Percentiles rank a stretch among this genome's conserved stretches.
Evolutionary conservation across 2,113 vertebrate species (phyloP).

Genomic region (Microcebus tavaratra): DNA sequence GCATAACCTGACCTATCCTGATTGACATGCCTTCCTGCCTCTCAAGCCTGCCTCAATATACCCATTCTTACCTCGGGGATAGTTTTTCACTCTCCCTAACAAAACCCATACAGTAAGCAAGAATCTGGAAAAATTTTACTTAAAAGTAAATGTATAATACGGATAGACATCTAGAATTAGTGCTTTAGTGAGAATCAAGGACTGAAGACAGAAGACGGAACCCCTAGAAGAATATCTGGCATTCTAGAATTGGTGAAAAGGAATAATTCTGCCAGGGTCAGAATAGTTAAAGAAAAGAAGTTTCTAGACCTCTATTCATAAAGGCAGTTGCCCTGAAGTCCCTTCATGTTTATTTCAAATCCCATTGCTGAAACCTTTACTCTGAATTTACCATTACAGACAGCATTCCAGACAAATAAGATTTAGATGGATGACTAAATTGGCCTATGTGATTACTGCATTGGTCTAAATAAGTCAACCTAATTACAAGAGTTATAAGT

Average conservation of each 20-base stretch:
- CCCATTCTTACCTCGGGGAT: accelerated
- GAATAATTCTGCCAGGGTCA: not conserved
- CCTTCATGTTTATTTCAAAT: conserved; percentile 4
- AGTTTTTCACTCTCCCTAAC: not conserved
- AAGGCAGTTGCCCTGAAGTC: not conserved
- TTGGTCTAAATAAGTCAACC: not conserved
- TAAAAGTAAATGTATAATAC: not conserved
- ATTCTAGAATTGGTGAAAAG: not conserved
- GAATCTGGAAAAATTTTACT: not conserved
- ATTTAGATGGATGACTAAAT: not conserved
- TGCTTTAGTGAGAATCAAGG: not conserved
- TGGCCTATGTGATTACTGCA: not conserved
- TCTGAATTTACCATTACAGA: not conserved
- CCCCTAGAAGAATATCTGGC: not conserved
- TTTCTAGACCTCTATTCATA: not conserved
- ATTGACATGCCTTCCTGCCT: not conserved
- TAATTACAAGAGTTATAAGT: conserved; percentile 21
- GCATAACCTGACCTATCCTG: not conserved
- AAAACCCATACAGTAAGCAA: not conserved
- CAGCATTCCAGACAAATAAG: not conserved
- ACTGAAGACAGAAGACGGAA: not conserved
- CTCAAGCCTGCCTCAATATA: not conserved
- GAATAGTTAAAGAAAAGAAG: not conserved
- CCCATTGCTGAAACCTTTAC: not conserved
- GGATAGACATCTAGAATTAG: not conserved